phyloP scores from a whole-genome alignment of 2,113 vertebrate species.

The human (Homo sapiens) region DNA sequence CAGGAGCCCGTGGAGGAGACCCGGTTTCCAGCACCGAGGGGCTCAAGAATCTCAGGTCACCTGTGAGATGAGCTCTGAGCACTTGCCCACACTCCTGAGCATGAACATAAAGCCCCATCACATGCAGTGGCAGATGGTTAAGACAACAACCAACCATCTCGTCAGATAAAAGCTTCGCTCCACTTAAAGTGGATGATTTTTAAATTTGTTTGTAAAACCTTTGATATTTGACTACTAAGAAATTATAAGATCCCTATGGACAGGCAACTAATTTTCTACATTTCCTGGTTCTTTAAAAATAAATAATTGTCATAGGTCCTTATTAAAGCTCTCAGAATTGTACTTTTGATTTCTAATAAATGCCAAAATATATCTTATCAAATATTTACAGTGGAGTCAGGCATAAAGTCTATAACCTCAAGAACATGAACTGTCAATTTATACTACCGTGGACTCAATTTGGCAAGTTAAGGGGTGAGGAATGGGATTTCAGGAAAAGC shows the following conservation, averaged over 20 bases:
- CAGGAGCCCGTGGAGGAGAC: background rate
- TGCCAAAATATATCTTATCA: background rate
- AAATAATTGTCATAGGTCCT: no score
- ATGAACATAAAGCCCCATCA: background rate
- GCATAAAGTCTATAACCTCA: background rate
- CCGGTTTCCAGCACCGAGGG: fast-evolving
- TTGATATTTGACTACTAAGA: background rate
- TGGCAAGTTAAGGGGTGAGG: background rate
- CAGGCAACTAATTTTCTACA: background rate
- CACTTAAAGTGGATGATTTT: background rate
- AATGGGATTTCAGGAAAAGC: background rate
- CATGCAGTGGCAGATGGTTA: background rate
- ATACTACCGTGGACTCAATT: background rate
- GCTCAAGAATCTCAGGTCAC: background rate
- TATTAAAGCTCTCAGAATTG: background rate
- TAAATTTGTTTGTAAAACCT: background rate
- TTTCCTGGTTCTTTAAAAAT: background rate
- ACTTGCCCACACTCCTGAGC: background rate
- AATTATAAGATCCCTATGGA: background rate
- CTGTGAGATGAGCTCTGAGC: background rate
- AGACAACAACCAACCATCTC: background rate
- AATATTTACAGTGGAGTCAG: background rate
- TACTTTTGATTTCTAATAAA: background rate
- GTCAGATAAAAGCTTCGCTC: background rate
- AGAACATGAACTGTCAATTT: background rate